phyloP scores from a whole-genome alignment of 1,140 invertebrate species.

The Solenopsis fugax region DNA sequence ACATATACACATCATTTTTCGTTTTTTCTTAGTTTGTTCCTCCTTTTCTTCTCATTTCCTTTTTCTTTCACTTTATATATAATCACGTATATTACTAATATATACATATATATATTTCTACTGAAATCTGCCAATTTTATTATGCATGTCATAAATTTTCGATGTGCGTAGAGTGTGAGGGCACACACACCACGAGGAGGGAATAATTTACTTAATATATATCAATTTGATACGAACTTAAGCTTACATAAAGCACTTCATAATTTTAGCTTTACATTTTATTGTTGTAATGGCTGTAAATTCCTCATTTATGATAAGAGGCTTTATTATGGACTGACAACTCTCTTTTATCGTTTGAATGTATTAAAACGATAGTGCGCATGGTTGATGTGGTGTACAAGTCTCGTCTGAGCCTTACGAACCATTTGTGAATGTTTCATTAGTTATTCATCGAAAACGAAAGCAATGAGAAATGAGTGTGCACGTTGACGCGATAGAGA shows the following conservation, averaged over 20 bases:
- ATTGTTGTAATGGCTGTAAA: slow-evolving; percentile 21
- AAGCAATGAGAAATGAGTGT: slow-evolving; percentile 17
- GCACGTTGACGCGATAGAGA: slow-evolving; percentile 23
- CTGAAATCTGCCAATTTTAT: slow-evolving; percentile 52
- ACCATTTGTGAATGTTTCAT: slow-evolving; percentile 11
- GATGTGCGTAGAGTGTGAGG: slow-evolving; percentile 48
- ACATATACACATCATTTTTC: not conserved
- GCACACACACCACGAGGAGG: not conserved
- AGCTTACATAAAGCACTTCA: slow-evolving; percentile 15
- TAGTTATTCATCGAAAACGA: slow-evolving; percentile 28
- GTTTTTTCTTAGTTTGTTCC: too few relatives aligned
- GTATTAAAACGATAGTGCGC: slow-evolving; percentile 36
- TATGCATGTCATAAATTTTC: slow-evolving; percentile 50
- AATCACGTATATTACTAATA: slow-evolving; percentile 38
- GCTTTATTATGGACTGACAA: slow-evolving; percentile 31
- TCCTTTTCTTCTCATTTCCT: not conserved
- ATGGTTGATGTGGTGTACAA: slow-evolving; percentile 27
- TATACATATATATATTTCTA: slow-evolving; percentile 51
- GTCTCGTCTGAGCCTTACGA: slow-evolving; percentile 9
- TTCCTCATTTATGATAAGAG: slow-evolving; percentile 38
- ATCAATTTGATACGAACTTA: slow-evolving; percentile 22
- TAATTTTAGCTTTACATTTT: slow-evolving; percentile 52
- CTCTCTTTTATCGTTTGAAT: slow-evolving; percentile 8
- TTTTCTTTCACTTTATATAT: slow-evolving; percentile 24
- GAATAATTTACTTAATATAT: slow-evolving; percentile 49